Conservation (phyloP, 2,888 invertebrate genomes). For the Eristalinus sepulchralis region DNA sequence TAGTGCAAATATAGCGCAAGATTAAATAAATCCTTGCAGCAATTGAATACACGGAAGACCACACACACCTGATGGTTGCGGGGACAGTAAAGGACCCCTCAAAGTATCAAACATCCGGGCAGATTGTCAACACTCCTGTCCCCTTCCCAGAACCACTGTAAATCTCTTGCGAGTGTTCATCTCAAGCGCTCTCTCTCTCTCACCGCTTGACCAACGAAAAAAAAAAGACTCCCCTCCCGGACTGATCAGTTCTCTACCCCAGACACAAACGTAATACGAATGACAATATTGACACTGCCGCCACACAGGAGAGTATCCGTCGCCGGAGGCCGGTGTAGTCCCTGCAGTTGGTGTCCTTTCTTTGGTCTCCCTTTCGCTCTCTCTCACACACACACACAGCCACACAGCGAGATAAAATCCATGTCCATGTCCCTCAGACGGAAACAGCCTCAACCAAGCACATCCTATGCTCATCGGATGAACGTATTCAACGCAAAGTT, state of each 20-base stretch:
- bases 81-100: neutral
- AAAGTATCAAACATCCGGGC: neutral
- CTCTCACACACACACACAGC: neutral
- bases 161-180: neutral
- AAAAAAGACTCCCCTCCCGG: neutral
- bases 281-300: conserved; percentile 36
- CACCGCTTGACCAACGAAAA: neutral
- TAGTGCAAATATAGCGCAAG: neutral
- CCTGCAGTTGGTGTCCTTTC: neutral
- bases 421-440: conserved; percentile 3
- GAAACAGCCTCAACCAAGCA: conserved; percentile 4
- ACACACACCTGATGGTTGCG: neutral
- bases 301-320: conserved; percentile 9
- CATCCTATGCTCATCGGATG: neutral
- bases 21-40: neutral
- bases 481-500: conserved; percentile 9
- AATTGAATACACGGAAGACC: neutral
- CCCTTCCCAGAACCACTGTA: neutral
- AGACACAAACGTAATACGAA: conserved; percentile 34
- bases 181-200: neutral
- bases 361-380: neutral
- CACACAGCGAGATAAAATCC: neutral
- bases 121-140: neutral
- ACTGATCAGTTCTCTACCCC: conserved; percentile 21
- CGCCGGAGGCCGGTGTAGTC: neutral